phyloP scores from a whole-genome alignment of 1,140 invertebrate genomes.

The Euura lappo region DNA sequence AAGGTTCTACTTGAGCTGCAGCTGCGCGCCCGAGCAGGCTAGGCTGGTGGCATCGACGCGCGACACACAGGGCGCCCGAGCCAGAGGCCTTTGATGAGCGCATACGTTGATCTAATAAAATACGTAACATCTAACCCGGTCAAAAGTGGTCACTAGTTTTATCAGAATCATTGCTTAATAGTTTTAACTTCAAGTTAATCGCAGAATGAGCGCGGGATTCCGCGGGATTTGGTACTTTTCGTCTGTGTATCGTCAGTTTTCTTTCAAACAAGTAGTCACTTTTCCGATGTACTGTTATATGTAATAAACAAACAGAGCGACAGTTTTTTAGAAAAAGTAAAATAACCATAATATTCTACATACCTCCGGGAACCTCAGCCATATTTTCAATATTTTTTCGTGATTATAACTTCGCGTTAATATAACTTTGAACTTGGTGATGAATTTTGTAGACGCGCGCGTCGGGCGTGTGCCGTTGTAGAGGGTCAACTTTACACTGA shows the following conservation, averaged over 20 bases:
- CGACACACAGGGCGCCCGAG: too few relatives aligned
- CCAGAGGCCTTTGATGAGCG: too few relatives aligned
- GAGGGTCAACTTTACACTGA: neutral
- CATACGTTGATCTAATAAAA: neutral
- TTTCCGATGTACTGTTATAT: neutral
- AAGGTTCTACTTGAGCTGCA: too few relatives aligned
- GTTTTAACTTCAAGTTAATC: neutral
- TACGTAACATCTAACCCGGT: neutral
- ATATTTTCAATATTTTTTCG: neutral
- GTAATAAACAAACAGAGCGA: neutral
- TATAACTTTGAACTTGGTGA: neutral
- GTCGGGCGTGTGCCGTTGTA: neutral
- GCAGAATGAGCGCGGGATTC: neutral
- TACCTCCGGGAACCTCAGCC: neutral
- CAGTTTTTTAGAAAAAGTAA: neutral
- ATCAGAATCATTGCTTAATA: neutral
- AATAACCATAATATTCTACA: neutral
- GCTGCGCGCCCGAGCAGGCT: too few relatives aligned
- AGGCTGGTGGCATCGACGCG: too few relatives aligned
- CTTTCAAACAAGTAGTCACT: conserved; percentile 1
- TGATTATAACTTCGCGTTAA: neutral
- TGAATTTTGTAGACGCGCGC: neutral
- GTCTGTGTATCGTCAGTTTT: neutral
- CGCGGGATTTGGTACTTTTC: neutral
- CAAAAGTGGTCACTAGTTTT: neutral